Conservation (phyloP, 2,113 vertebrate genomes). For the Scomber scombrus region DNA sequence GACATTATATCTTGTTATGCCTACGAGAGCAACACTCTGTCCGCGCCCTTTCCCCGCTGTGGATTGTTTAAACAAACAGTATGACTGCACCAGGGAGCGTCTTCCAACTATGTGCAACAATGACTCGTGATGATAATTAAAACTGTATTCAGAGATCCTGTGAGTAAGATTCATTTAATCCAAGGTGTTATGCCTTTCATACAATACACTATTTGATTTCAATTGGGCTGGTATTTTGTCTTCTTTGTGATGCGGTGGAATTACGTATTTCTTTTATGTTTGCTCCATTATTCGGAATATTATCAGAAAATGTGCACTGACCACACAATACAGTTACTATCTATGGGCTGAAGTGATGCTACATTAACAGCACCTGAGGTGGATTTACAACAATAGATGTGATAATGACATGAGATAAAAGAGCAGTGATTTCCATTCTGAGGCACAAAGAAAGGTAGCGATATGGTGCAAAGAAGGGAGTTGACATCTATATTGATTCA, state of each 20-base stretch:
- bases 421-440: neutral
- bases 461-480: too few relatives aligned
- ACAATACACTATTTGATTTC: neutral
- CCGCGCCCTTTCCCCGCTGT: conserved; percentile 45
- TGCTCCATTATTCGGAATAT: neutral
- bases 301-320: neutral
- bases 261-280: neutral
- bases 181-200: neutral
- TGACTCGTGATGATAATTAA: conserved; percentile 9
- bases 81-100: conserved; percentile 27
- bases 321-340: neutral
- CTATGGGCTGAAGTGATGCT: neutral
- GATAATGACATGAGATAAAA: conserved; percentile 1
- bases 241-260: conserved; percentile 7
- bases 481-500: too few relatives aligned
- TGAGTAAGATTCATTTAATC: neutral
- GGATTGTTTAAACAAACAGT: conserved; percentile 51
- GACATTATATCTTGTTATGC: conserved; percentile 78
- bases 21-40: conserved; percentile 51
- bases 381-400: conserved; percentile 12
- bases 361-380: conserved; percentile 2
- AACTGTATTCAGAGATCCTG: neutral
- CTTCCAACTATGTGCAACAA: conserved; percentile 5
- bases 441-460: conserved; percentile 1
- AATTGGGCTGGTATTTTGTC: too few relatives aligned